phyloP scores from a whole-genome alignment of 2,797 vertebrate species.

The Champsocephalus esox region DNA sequence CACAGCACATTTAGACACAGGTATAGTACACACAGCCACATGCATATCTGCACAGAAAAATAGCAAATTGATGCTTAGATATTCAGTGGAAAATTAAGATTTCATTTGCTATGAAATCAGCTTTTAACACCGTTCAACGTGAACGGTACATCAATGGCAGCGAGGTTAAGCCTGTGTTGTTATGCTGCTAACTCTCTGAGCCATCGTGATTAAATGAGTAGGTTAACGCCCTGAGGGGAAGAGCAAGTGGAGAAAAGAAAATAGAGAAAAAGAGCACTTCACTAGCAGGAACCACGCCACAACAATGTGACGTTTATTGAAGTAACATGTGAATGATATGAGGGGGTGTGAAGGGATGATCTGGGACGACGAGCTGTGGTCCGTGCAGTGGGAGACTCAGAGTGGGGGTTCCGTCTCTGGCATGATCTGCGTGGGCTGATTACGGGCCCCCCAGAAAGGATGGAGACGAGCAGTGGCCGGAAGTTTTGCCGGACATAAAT shows the following conservation, averaged over 20 bases:
- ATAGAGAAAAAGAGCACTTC: slow-evolving; percentile 58
- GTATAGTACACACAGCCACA: slow-evolving; percentile 6
- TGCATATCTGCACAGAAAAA: slow-evolving; percentile 32
- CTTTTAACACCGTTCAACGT: slow-evolving; percentile 65
- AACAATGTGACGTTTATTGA: too few species aligned
- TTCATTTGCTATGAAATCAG: slow-evolving; percentile 70
- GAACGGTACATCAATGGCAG: slow-evolving; percentile 54
- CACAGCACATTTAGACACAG: slow-evolving; percentile 15
- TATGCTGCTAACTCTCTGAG: slow-evolving; percentile 52
- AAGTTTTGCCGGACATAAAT: too few species aligned
- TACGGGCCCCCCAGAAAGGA: too few species aligned
- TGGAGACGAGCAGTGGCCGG: too few species aligned
- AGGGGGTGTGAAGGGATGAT: too few species aligned
- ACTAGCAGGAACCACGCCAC: too few species aligned
- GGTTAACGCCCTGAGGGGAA: slow-evolving; percentile 39
- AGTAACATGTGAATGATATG: too few species aligned
- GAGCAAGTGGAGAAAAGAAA: slow-evolving; percentile 58
- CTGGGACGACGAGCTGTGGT: too few species aligned
- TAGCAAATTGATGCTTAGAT: slow-evolving; percentile 33
- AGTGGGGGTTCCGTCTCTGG: too few species aligned
- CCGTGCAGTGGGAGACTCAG: too few species aligned
- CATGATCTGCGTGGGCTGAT: too few species aligned
- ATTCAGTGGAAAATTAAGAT: slow-evolving; percentile 62
- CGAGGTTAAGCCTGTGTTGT: slow-evolving; percentile 66
- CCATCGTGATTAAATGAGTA: slow-evolving; percentile 62